Evolutionary conservation across 2,113 vertebrate species (phyloP).

Genomic region (Glareola pratincola): DNA sequence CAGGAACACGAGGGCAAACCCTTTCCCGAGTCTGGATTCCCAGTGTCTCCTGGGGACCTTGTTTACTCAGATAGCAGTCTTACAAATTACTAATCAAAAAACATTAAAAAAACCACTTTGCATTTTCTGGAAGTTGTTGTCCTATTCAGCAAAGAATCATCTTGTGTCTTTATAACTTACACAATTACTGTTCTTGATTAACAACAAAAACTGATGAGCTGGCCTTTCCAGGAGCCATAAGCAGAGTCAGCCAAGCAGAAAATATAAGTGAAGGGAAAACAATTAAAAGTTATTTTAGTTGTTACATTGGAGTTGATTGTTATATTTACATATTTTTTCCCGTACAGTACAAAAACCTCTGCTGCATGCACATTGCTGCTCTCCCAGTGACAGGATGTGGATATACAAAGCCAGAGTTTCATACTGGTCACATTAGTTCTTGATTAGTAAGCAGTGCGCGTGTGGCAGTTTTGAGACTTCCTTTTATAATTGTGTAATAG

Average conservation of each 20-base stretch:
- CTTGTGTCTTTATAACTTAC: conserved; percentile 63
- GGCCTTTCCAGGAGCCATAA: conserved; percentile 70
- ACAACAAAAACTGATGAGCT: conserved; percentile 78
- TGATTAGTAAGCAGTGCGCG: neutral
- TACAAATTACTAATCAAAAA: conserved; percentile 16
- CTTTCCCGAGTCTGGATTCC: neutral
- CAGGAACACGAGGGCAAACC: neutral
- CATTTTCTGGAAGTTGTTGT: conserved; percentile 70
- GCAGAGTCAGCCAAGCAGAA: conserved; percentile 78
- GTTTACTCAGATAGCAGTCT: conserved; percentile 40
- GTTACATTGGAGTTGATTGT: conserved; percentile 51
- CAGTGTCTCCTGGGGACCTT: neutral
- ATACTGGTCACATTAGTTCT: neutral
- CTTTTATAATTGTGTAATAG: neutral
- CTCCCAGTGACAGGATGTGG: neutral
- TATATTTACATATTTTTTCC: conserved; percentile 66
- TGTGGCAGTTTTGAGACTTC: neutral
- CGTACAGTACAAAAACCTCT: neutral
- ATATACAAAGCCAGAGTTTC: neutral
- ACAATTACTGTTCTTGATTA: conserved; percentile 80
- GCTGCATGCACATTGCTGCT: neutral
- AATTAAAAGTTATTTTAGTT: conserved; percentile 77
- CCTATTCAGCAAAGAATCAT: conserved; percentile 72
- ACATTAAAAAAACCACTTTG: conserved; percentile 26
- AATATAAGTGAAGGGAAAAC: conserved; percentile 78